Evolutionary conservation across 2,797 vertebrate species (phyloP).

Genomic region (Glossophaga mutica): DNA sequence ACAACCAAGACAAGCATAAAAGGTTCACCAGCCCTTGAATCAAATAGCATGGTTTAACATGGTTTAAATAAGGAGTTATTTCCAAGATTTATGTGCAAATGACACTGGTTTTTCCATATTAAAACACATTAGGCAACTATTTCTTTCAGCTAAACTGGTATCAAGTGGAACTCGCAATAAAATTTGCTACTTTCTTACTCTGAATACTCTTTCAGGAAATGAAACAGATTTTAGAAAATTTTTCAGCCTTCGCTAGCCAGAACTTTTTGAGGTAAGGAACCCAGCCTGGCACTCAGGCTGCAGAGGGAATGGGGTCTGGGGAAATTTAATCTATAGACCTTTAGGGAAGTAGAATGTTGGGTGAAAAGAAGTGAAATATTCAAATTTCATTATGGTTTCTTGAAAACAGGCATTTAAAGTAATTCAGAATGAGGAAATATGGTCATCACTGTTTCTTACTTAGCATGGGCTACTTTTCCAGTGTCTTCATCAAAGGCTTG

Average conservation of each 20-base stretch:
- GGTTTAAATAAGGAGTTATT: background rate
- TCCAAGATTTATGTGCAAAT: background rate
- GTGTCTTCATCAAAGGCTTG: constrained; percentile 89
- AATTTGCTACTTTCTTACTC: background rate
- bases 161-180: background rate
- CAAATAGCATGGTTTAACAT: background rate
- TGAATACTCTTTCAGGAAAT: background rate
- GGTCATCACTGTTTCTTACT: constrained; percentile 78
- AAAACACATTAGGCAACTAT: background rate
- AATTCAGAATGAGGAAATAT: background rate
- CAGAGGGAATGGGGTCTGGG: background rate
- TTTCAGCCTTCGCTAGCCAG: background rate
- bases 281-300: background rate
- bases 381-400: background rate
- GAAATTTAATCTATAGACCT: background rate
- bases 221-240: background rate
- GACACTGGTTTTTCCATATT: background rate
- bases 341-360: background rate
- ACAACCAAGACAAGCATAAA: background rate
- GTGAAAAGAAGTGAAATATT: background rate
- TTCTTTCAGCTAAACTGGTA: background rate
- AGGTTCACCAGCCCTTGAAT: background rate
- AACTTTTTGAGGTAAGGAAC: background rate
- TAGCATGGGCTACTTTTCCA: constrained; percentile 83
- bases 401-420: background rate